phyloP scores from a whole-genome alignment of 2,113 vertebrate species.

The Microcebus griseorufus region DNA sequence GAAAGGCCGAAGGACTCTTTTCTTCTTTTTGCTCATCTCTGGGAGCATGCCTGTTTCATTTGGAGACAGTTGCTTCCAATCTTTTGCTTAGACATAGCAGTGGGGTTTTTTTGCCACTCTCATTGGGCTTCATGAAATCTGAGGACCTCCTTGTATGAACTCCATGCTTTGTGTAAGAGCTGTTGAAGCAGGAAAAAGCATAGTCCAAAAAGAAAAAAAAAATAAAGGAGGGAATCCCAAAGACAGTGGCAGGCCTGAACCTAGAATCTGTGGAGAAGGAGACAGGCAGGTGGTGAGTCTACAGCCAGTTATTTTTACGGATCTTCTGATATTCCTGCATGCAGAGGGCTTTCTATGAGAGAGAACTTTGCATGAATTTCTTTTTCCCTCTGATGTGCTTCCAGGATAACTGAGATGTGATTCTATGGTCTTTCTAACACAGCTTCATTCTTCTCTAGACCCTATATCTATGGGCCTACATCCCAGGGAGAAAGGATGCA shows the following conservation, averaged over 20 bases:
- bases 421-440: neutral
- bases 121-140: neutral
- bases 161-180: neutral
- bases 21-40: neutral
- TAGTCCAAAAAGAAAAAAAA: neutral
- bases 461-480: conserved; percentile 97
- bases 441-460: conserved; percentile 84
- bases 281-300: neutral
- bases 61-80: conserved; percentile 67
- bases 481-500: conserved; percentile 99
- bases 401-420: neutral
- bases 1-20: fast-evolving
- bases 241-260: neutral
- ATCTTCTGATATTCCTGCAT: neutral
- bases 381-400: neutral
- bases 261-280: neutral
- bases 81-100: conserved; percentile 72
- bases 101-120: conserved; percentile 56
- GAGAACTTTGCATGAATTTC: neutral
- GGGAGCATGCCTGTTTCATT: neutral
- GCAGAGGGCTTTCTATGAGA: neutral
- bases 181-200: neutral
- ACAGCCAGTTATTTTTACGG: neutral
- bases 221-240: neutral
- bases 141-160: neutral